phyloP scores from a whole-genome alignment of 2,797 vertebrate genomes.

The Chelon auratus region DNA sequence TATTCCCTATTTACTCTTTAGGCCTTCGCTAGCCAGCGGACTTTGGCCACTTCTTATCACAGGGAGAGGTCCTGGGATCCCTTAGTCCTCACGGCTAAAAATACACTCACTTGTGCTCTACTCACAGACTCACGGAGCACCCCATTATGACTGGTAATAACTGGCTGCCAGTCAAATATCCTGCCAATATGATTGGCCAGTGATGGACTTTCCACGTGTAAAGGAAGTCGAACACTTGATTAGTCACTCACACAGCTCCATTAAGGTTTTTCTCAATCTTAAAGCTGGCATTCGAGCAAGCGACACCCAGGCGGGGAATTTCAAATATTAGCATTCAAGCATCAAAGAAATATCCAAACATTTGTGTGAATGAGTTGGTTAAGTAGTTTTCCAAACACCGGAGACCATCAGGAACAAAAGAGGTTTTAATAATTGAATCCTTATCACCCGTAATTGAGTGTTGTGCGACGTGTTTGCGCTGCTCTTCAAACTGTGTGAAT shows the following conservation, averaged over 20 bases:
- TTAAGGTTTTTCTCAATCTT: conserved; percentile 1
- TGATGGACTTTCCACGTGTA: too few species aligned
- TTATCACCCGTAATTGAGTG: conserved; percentile 64
- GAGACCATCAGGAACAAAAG: conserved; percentile 45
- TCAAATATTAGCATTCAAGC: conserved; percentile 47
- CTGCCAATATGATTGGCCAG: neutral
- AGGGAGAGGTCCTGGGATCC: conserved; percentile 83
- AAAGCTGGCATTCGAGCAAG: neutral
- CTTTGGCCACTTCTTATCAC: conserved; percentile 86
- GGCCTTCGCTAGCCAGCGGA: conserved; percentile 73
- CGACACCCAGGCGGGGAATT: conserved; percentile 51
- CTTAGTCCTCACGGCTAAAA: conserved; percentile 78
- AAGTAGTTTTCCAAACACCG: conserved; percentile 51
- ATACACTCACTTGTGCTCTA: conserved; percentile 63
- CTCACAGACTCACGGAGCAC: conserved; percentile 28
- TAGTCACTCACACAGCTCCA: neutral
- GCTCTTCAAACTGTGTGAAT: conserved; percentile 72
- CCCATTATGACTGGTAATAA: conserved; percentile 7
- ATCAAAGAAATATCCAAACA: conserved; percentile 41
- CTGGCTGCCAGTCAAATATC: conserved; percentile 13
- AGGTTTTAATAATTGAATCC: conserved; percentile 59
- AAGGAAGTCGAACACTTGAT: neutral
- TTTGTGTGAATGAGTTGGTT: conserved; percentile 17
- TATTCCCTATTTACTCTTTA: conserved; percentile 73
- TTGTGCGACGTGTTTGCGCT: conserved; percentile 69